Base-by-base conservation (phyloP, 1,140 invertebrate species). In the Leptopilina clavipes region DNA sequence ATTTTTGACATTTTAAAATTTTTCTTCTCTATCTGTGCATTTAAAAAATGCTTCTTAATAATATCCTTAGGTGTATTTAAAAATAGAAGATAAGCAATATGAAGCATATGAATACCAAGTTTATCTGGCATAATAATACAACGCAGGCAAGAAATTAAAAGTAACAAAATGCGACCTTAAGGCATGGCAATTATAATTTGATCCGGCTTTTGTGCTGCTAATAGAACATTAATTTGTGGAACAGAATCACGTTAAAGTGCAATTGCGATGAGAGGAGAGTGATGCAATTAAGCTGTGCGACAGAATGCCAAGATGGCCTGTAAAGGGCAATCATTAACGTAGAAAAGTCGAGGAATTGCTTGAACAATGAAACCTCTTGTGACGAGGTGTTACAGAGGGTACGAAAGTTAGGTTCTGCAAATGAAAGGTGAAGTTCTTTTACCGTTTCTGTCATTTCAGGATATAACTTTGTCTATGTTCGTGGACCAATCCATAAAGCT, bases 141-240 rank as follows among this genome's bases (percentile, higher is more conserved):
- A n/a, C n/a, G n/a, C n/a, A n/a, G n/a, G n/a, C n/a, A n/a, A n/a
- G n/a, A n/a, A n/a, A n/a, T n/a, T n/a, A n/a, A n/a, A n/a, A n/a
- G n/a, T n/a, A n/a, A n/a, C n/a, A n/a, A n/a, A n/a, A n/a, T n/a
- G n/a, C n/a, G n/a, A n/a, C n/a, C n/a, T n/a, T n/a, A n/a, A n/a
- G n/a, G n/a, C n/a, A n/a, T n/a, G n/a, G n/a, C n/a, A n/a, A n/a
- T n/a, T n/a, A n/a, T n/a, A n/a, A n/a, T n/a, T n/a, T n/a, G n/a
- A n/a, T n/a, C n/a, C n/a, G n/a, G 82, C 84, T 83, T 89, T 87
- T 88, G 85, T 87, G 84, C 76, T 80, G 79, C 82, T 88, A 86
- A 88, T 84, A 86, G 83, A 82, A 85, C 83, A 84, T 86, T 89
- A 83, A 71, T 83, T 74, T 45, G 70, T 22, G 75, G 73, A 81